A percentile compares a stretch with the other conserved stretches of the same genome.
These are phyloP conservation scores for Epirrita christyi DNA, from an alignment of 2,888 invertebrate genomes.

Conservation along the genomic window DNA sequence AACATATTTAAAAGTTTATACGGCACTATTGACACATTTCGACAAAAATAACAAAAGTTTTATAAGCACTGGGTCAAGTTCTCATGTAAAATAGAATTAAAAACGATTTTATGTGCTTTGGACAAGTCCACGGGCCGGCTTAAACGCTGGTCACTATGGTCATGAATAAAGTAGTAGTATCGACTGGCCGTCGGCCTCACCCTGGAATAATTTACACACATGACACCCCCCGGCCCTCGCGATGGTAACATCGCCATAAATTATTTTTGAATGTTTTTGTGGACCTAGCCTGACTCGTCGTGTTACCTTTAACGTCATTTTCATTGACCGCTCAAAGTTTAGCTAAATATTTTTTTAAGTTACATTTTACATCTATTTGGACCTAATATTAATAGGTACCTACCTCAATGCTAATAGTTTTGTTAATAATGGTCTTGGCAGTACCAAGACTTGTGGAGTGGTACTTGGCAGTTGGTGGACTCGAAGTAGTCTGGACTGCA, in stretches of 20 bases:
- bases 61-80: not conserved
- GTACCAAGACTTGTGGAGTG: no score
- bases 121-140: slow-evolving; percentile 57
- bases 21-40: not conserved
- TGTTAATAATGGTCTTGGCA: no score
- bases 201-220: slow-evolving; percentile 76
- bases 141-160: slow-evolving; percentile 68
- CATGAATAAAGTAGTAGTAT: slow-evolving; percentile 82
- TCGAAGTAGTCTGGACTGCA: no score
- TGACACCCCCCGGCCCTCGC: slow-evolving; percentile 50
- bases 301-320: slow-evolving; percentile 43
- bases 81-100: not conserved
- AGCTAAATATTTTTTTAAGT: slow-evolving; percentile 18
- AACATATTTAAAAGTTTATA: not conserved
- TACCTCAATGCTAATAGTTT: no score
- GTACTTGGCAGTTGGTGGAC: no score
- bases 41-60: not conserved
- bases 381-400: no score
- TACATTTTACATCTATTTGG: no score
- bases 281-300: slow-evolving; percentile 44
- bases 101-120: slow-evolving; percentile 27
- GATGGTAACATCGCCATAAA: slow-evolving; percentile 42
- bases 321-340: slow-evolving; percentile 45
- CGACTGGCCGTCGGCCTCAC: slow-evolving; percentile 71
- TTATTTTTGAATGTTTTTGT: slow-evolving; percentile 54